Conservation (phyloP, 2,888 invertebrate genomes). For the Coleophora deauratella region DNA sequence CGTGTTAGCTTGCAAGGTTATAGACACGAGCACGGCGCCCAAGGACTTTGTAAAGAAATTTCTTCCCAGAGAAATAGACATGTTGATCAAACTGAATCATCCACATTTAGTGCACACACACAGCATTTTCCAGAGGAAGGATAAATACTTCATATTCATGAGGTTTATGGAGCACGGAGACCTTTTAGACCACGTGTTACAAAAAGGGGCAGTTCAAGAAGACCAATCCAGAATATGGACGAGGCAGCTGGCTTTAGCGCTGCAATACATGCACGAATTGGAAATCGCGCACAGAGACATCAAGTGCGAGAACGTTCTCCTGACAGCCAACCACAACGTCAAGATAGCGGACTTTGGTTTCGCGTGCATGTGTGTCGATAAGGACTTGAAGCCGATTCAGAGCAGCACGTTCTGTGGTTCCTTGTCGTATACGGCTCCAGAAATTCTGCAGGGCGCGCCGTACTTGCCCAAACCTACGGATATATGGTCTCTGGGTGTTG, state of each 20-base stretch:
- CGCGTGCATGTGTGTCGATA: slow-evolving; percentile 68
- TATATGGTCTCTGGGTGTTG: slow-evolving; percentile 86
- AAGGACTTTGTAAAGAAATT: slow-evolving; percentile 87
- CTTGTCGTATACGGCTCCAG: slow-evolving; percentile 89
- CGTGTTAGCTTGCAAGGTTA: slow-evolving; percentile 81
- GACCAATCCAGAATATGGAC: slow-evolving; percentile 82
- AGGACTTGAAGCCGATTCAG: slow-evolving; percentile 56
- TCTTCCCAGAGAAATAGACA: slow-evolving; percentile 86
- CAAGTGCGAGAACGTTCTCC: slow-evolving; percentile 88
- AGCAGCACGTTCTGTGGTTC: slow-evolving; percentile 91
- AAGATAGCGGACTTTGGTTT: slow-evolving; percentile 91
- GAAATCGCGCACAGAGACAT: slow-evolving; percentile 87
- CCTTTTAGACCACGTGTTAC: slow-evolving; percentile 79
- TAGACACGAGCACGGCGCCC: slow-evolving; percentile 81
- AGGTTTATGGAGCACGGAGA: slow-evolving; percentile 83
- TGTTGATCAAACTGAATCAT: slow-evolving; percentile 83
- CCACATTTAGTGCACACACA: slow-evolving; percentile 86
- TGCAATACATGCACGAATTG: slow-evolving; percentile 83
- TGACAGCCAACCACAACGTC: slow-evolving; percentile 82
- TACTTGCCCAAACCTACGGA: slow-evolving; percentile 84
- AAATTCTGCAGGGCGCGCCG: slow-evolving; percentile 84
- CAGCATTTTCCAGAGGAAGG: slow-evolving; percentile 81
- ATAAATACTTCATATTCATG: slow-evolving; percentile 86
- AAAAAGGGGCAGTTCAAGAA: slow-evolving; percentile 79
- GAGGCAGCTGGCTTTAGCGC: slow-evolving; percentile 77